These are phyloP conservation scores for Etheostoma nigrum DNA, from an alignment of 2,797 vertebrate species.

Conservation along the genomic window DNA sequence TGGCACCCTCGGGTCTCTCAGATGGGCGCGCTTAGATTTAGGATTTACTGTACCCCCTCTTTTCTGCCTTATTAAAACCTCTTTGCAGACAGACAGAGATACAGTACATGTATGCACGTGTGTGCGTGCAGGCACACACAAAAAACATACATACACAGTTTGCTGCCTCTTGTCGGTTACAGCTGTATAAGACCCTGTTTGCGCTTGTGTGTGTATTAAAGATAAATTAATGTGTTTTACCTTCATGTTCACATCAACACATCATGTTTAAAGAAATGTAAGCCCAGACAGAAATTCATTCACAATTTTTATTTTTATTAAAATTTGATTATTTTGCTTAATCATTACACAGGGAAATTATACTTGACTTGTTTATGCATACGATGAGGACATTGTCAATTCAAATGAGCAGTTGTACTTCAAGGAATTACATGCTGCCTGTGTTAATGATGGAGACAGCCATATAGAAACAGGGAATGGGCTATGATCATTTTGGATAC, in stretches of 20 bases:
- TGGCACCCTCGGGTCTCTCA: conserved; percentile 80
- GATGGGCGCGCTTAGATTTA: conserved; percentile 76
- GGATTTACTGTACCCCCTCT: conserved; percentile 82
- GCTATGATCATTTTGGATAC: conserved; percentile 64
- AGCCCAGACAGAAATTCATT: conserved; percentile 39
- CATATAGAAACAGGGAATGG: conserved; percentile 47
- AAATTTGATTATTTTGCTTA: conserved; percentile 39
- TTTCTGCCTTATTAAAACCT: conserved; percentile 74
- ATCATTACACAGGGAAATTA: conserved; percentile 61
- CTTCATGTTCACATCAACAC: neutral
- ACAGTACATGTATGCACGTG: conserved; percentile 61
- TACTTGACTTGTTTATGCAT: conserved; percentile 42
- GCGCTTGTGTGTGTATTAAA: conserved; percentile 27
- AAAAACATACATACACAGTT: conserved; percentile 36
- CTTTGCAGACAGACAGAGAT: conserved; percentile 67
- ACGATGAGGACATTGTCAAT: conserved; percentile 49
- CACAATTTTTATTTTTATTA: conserved; percentile 69
- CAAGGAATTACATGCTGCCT: conserved; percentile 50
- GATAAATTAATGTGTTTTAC: conserved; percentile 22
- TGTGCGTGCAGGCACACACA: conserved; percentile 24
- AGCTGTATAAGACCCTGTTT: conserved; percentile 36
- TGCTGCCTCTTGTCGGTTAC: conserved; percentile 46
- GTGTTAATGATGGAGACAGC: conserved; percentile 58
- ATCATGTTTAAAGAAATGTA: conserved; percentile 18
- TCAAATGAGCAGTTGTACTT: conserved; percentile 61